phyloP scores from a whole-genome alignment of 30 jellyfish, hydroid and myxozoan genomes.

The Aurelia aurita region DNA sequence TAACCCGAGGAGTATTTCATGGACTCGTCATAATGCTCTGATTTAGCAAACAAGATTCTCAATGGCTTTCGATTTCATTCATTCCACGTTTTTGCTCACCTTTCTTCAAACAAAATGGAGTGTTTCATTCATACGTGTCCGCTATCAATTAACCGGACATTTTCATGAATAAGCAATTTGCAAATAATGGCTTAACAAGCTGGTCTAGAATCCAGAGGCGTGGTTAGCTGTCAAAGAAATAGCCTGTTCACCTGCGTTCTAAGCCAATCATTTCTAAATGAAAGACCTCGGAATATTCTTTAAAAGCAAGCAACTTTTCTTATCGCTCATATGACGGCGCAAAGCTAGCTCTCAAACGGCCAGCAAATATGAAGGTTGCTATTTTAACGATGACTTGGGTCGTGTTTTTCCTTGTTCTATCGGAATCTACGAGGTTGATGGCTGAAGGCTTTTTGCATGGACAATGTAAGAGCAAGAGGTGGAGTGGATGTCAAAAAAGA shows the following conservation, averaged over 20 bases:
- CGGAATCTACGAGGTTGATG: not conserved
- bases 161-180: too few relatives aligned
- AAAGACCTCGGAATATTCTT: slow-evolving; percentile 8
- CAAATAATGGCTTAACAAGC: too few relatives aligned
- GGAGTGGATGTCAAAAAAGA: slow-evolving; percentile 47
- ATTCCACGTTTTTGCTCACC: too few relatives aligned
- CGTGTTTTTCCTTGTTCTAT: slow-evolving; percentile 10
- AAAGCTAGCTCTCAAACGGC: not conserved
- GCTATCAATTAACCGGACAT: too few relatives aligned
- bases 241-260: slow-evolving; percentile 17
- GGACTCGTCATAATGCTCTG: too few relatives aligned
- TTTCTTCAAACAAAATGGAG: too few relatives aligned
- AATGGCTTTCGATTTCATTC: too few relatives aligned
- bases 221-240: slow-evolving; percentile 34
- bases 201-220: slow-evolving; percentile 12
- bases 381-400: slow-evolving; percentile 7
- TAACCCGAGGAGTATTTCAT: too few relatives aligned
- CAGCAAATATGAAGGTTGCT: slow-evolving; percentile 13
- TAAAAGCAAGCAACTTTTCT: slow-evolving; percentile 7
- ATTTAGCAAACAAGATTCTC: too few relatives aligned
- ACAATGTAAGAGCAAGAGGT: slow-evolving; percentile 45
- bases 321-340: not conserved
- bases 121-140: too few relatives aligned
- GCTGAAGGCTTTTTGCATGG: slow-evolving; percentile 44
- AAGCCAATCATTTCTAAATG: slow-evolving; percentile 7